Evolutionary conservation across 2,113 vertebrate species (phyloP), one percentile per base, ranked within the genome.

Genomic region (Hippocampus zosterae): DNA sequence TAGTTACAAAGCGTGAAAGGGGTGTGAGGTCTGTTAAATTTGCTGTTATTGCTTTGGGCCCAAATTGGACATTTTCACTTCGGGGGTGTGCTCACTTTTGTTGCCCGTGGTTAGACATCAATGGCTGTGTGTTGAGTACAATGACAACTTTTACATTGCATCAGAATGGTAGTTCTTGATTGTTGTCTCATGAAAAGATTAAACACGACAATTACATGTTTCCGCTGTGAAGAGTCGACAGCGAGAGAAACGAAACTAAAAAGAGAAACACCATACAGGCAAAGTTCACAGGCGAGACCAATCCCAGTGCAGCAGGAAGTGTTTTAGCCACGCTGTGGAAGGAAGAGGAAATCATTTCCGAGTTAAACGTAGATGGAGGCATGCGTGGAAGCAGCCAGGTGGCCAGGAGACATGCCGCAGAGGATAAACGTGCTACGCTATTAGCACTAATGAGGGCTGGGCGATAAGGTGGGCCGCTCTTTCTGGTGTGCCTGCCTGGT

Each of bases 391-490:
- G 23, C 2, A 25, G 29, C 40, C 61, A 23, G 70, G 27, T 52
- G 64, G 52, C 21, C 4, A 0, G 13, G 9, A 42, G 27, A 42
- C 65, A 69, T 79, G 83, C 81, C 81, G 67, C 27, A 63, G n/a
- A n/a, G 48, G 52, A 63, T 57, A n/a, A 41, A 46, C 8, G 3
- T 42, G 40, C 55, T 27, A 57, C 10, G 1, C 37, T 75, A 68
- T 59, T 40, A 69, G 5, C 68, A 15, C 8, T 52, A 66, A 78
- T 27, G 2, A 16, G 56, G 13, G 25, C 25, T 59, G 56, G 56
- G 25, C 56, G 25, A 59, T 59, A 29, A 4, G 12, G 25, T 16
- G 15, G 13, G 46, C 46, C 19, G 6, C 46, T 50, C 16, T 6
- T 50, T 44, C 3, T 3, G 42, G 13, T 13, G 42, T 37, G 33